Evolutionary conservation across 2,888 invertebrate species (phyloP), one percentile per base, ranked within the genome.

Genomic region (Mimas tiliae): DNA sequence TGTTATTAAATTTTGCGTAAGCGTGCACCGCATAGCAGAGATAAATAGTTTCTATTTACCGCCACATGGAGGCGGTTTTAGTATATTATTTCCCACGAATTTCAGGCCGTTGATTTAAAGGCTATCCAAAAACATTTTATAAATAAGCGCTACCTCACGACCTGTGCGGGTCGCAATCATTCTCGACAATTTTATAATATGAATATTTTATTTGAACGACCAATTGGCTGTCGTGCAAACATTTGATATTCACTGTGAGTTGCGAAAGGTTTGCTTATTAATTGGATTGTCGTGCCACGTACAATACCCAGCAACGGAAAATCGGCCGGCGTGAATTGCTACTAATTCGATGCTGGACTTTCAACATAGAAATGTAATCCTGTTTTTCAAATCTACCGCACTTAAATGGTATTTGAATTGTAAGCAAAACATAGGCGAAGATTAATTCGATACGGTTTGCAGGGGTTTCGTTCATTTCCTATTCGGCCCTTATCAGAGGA

Each of bases 181-280:
- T 74, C 73, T 73, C 74, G 80, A 81, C 84, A 85, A 85, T 84
- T 85, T 86, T 83, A 83, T 84, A 84, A 87, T 88, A 85, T 88
- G 85, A 89, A 90, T 90, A 89, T 90, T 90, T 90, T 89, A 90
- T 88, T 85, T 85, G 81, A 82, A 85, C 81, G 83, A 82, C 83
- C 88, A 83, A 87, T 88, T 87, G 84, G 81, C 78, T 83, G 80
- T 73, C 81, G 81, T 74, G 78, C 82, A 86, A 88, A 89, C 83
- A 88, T 90, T 91, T 90, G 81, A 87, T 89, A 91, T 91, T 90
- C 90, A 86, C 85, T 77, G 85, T 84, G 89, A 85, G 86, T 89
- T 58, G 80, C 87, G 84, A 87, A 89, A 90, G 88, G 87, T 89
- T 88, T 89, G 87, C 87, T 90, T 89, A 90, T 89, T 90, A 91